Base-by-base conservation (phyloP, 2,888 invertebrate genomes). In the Camponotus fellah region DNA sequence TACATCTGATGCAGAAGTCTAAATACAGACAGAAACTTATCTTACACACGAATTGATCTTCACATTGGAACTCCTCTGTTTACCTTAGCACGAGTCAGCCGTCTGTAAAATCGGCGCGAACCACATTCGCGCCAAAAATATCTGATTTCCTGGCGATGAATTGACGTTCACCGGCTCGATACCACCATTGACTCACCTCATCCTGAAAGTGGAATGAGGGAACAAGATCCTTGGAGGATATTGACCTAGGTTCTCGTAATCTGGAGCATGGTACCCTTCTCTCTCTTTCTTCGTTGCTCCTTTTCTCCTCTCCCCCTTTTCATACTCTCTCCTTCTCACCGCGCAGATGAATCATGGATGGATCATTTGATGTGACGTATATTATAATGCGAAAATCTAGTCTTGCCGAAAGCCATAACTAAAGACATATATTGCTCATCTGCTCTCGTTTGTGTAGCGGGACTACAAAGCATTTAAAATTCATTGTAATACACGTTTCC, bases 171-270 rank as follows among this genome's bases (percentile, higher is more conserved):
- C 76, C 84, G n/a, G 1, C 26, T 12, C 9, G 65, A 66, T 40
- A 66, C 21, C 74, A 62, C 4, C 46, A 34, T 2, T 74, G 68
- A 60, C 74, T 76, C 64, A 34, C 56, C 74, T 85, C 26, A 68
- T 60, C 43, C 66, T 66, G 60, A 87, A 84, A 87, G 80, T 80
- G 65, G 72, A 64, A 66, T 77, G 58, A 56, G 34, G 68, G 75
- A 82, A 86, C 90, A 91, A 88, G 89, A 92, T 90, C 88, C 89
- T 88, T 88, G 81, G 87, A 91, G 91, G 90, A 92, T 93, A 90
- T 92, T 92, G 92, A 92, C 92, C 91, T 87, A 83, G 84, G 86
- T 83, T 69, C 82, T 85, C 79, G 71, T 77, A 82, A 91, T 90
- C 84, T 89, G 85, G 91, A 91, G 86, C 89, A 83, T 49, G 76